Evolutionary conservation across 2,797 vertebrate species (phyloP).

Genomic region (Chelon labrosus): DNA sequence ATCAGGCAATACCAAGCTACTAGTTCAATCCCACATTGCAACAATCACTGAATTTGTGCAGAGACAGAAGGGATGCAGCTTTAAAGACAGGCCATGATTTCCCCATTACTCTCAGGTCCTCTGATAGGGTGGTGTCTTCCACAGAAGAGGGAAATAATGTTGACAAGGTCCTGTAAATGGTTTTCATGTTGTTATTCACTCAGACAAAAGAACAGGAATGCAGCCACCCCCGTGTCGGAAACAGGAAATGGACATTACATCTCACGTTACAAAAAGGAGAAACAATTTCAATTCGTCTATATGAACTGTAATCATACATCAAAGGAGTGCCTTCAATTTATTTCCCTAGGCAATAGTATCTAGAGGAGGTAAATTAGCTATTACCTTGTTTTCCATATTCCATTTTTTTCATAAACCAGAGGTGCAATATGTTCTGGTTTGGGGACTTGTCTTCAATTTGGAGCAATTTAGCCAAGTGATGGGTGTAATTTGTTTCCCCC

Average conservation of each 20-base stretch:
- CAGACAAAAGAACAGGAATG: constrained; percentile 3
- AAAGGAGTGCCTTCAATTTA: constrained; percentile 30
- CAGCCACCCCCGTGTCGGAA: neutral
- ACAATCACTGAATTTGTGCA: constrained; percentile 44
- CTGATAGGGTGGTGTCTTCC: constrained; percentile 30
- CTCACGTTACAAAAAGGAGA: constrained; percentile 11
- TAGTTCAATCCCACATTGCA: constrained; percentile 43
- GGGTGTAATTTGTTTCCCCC: constrained; percentile 77
- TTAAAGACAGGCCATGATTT: constrained; percentile 50
- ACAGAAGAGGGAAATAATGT: constrained; percentile 12
- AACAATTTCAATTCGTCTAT: constrained; percentile 31
- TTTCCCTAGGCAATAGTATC: constrained; percentile 42
- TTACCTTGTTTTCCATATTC: constrained; percentile 65
- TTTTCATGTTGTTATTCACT: constrained; percentile 22
- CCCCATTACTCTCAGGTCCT: constrained; percentile 42
- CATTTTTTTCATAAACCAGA: constrained; percentile 58
- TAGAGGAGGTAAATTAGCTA: constrained; percentile 56
- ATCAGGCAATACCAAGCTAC: constrained; percentile 56
- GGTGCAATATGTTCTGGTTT: constrained; percentile 67
- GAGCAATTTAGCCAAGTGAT: constrained; percentile 77
- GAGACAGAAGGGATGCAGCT: constrained; percentile 35
- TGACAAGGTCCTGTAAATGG: constrained; percentile 23
- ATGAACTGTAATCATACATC: constrained; percentile 48
- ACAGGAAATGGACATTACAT: constrained; percentile 9
- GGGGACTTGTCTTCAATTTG: constrained; percentile 72